A percentile compares a stretch with the other conserved stretches of the same genome.
phyloP scores from a whole-genome alignment of 2,113 vertebrate species.

The Nematolebias whitei region DNA sequence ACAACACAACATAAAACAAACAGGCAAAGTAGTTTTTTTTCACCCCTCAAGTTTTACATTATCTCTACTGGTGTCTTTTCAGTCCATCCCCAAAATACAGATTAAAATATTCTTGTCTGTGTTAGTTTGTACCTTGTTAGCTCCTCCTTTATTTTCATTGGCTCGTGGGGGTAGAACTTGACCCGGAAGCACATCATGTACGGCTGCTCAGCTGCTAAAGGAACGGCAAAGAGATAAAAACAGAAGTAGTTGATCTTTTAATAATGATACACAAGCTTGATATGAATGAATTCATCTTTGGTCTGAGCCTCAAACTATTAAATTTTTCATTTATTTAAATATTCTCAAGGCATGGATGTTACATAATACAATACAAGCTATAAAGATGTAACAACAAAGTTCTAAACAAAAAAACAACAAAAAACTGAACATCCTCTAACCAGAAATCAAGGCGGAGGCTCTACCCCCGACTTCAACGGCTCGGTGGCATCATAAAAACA shows the following conservation, averaged over 20 bases:
- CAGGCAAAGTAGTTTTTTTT: no score
- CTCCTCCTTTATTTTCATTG: constrained; percentile 99
- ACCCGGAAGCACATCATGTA: constrained; percentile 99
- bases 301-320: no score
- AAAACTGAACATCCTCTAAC: constrained; percentile 16
- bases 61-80: no score
- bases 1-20: no score
- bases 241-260: no score
- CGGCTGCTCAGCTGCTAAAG: constrained; percentile 90
- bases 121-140: constrained; percentile 89
- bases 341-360: no score
- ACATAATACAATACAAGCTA: not conserved
- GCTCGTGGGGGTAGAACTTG: constrained; percentile 98
- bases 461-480: constrained; percentile 30
- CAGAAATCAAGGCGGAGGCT: constrained; percentile 19
- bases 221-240: constrained; percentile 24
- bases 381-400: not conserved
- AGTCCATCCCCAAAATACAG: not conserved
- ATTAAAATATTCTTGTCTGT: not conserved
- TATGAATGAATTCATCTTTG: no score
- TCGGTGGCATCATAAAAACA: constrained; percentile 46
- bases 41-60: no score
- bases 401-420: not conserved
- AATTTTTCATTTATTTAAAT: no score
- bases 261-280: no score